Evolutionary conservation across 2,888 invertebrate genomes (phyloP), one percentile per base, ranked within the genome.

Genomic region (Halocaridina rubra): DNA sequence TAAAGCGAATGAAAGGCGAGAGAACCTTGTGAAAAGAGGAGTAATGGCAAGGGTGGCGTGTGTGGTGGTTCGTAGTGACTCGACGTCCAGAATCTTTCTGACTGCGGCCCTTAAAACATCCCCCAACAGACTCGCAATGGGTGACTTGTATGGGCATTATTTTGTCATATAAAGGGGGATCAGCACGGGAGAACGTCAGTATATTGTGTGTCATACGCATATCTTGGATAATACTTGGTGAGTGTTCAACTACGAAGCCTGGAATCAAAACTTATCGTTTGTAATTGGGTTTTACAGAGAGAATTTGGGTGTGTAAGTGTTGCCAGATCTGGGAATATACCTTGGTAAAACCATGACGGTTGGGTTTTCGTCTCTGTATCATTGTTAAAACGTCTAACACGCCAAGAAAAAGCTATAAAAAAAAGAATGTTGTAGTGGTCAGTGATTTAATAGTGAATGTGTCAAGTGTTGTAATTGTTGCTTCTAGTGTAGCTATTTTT

Each of bases 381-480:
- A n/a, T 53, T 53, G 53, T 53, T 53, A 16, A 16, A 53, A 53
- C 53, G 53, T 53, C 53, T 19, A n/a, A 19, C 19, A 53, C 19
- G 3, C 19, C 16, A 53, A 19, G 19, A 53, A 53, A 53, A 53
- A 19, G 16, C 16, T 10, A 53, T 53, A 53, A 53, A 53, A 46
- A 46, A 24, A 80, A 80, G 59, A 46, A 72, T 64, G 74, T 80
- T 74, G 80, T 80, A 72, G 59, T 80, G 61, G 39, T 74, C 69
- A 80, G 80, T 80, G 80, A 80, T 74, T n/a, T 67, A 79, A 59
- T 80, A 80, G 80, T 74, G 80, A 80, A 57, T 80, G 80, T 80
- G 72, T 61, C 59, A 80, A 74, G 72, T 72, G 59, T 79, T 24
- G 19, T 24, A n/a, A 67, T 57, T 79, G 29, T 30, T 24, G 19